phyloP scores from a whole-genome alignment of 1,140 invertebrate species.

The Anoplophora glabripennis region DNA sequence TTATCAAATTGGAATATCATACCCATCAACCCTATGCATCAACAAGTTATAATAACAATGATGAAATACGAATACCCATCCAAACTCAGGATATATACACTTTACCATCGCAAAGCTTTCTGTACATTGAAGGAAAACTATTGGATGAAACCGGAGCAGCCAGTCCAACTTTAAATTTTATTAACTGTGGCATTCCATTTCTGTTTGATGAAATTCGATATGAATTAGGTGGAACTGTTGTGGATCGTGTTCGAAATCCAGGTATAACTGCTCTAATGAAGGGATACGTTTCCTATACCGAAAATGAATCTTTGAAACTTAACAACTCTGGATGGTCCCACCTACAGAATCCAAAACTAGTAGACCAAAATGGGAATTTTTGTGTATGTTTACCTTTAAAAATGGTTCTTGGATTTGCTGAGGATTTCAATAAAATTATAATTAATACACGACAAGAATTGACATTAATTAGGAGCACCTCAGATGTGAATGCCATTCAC shows the following conservation, averaged over 20 bases:
- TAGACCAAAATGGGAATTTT: too few species aligned
- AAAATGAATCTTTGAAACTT: too few species aligned
- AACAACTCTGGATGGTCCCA: too few species aligned
- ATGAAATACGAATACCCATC: conserved; percentile 34
- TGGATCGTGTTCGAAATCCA: too few species aligned
- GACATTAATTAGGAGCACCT: conserved; percentile 22
- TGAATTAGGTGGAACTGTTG: too few species aligned
- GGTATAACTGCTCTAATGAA: too few species aligned
- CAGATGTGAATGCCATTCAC: conserved; percentile 18
- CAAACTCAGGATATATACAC: conserved; percentile 31
- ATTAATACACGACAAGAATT: conserved; percentile 26
- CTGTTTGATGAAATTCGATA: too few species aligned
- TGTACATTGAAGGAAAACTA: conserved; percentile 9
- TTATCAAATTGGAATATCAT: conserved; percentile 19
- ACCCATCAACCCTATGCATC: conserved; percentile 23
- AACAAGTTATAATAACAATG: conserved; percentile 22
- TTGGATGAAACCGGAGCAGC: not conserved
- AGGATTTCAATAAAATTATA: conserved; percentile 25
- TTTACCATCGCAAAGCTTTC: conserved; percentile 26
- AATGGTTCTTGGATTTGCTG: conserved; percentile 20
- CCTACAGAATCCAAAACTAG: too few species aligned
- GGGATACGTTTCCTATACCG: too few species aligned
- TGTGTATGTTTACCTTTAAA: conserved; percentile 20
- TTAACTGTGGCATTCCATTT: too few species aligned
- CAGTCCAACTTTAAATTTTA: not conserved